Base-by-base conservation (phyloP, 2,113 vertebrate genomes). In the Oostethus manadensis region DNA sequence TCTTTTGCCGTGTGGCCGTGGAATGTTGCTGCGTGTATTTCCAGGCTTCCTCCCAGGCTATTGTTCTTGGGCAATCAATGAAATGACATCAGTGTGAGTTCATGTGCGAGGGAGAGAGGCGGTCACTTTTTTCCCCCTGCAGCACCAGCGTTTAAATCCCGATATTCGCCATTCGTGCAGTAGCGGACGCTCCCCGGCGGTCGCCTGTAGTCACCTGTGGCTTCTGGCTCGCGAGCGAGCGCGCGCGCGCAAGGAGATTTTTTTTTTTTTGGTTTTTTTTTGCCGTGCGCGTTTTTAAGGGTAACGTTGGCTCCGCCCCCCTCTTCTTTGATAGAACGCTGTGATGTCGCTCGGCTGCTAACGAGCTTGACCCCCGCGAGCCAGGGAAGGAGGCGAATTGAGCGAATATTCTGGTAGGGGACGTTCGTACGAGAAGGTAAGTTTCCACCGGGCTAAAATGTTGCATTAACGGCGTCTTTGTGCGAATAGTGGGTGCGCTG, bases 31-130 rank as follows among this genome's bases (percentile, higher is more conserved):
- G 72, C 23, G 69, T 62, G 56, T 68, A 73, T 75, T 80, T 77
- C 71, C 71, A 57, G 59, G 61, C 73, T 80, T 85, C 78, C 81
- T 71, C 68, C 45, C 56, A 17, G 66, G 60, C 76, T 43, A 86
- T 87, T 87, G 80, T 84, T 83, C 75, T 82, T 78, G 74, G 62
- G 65, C 68, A 82, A 83, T 85, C 76, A 72, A 73, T 78, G 76
- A 76, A 71, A 72, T 85, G 60, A 82, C 75, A 77, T 78, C 64
- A 74, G 65, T 62, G 66, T 76, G 72, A 66, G 61, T 73, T 4
- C 40, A 10, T 64, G 71, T 49, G 69, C 69, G 78, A 74, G 74
- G 68, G 9, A 26, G 42, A 9, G 46, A 64, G 61, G 53, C n/a
- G 16, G 66, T 48, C 56, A 35, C 40, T 43, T 54, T 48, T 17